phyloP scores from a whole-genome alignment of 2,113 vertebrate species.

The Nerophis lumbriciformis region DNA sequence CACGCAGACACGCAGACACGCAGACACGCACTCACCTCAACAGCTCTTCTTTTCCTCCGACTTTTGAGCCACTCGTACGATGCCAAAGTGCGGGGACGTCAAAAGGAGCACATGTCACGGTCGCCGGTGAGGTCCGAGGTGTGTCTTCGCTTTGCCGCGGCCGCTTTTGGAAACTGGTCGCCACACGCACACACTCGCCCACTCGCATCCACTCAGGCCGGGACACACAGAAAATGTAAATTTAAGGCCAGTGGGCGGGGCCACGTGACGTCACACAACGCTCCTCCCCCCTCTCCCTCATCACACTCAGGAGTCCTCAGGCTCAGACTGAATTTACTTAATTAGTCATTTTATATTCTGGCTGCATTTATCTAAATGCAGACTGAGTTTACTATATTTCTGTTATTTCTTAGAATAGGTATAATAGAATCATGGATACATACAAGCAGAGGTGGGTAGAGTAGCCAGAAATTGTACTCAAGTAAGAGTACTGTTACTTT shows the following conservation, averaged over 20 bases:
- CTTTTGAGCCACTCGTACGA: constrained; percentile 43
- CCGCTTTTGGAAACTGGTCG: constrained; percentile 49
- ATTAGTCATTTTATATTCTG: too few relatives aligned
- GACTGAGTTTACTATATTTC: too few relatives aligned
- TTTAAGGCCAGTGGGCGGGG: constrained; percentile 54
- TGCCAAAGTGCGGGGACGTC: constrained; percentile 43
- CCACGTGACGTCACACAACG: constrained; percentile 39
- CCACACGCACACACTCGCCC: constrained; percentile 18
- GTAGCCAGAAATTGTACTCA: too few relatives aligned
- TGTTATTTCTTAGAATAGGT: too few relatives aligned
- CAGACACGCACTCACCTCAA: constrained; percentile 58
- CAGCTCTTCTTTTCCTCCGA: constrained; percentile 51
- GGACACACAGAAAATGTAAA: constrained; percentile 72
- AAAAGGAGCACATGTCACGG: constrained; percentile 37
- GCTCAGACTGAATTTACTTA: too few relatives aligned
- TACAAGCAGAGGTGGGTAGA: too few relatives aligned
- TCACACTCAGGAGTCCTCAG: constrained; percentile 6
- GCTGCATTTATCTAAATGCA: too few relatives aligned
- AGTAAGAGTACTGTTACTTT: too few relatives aligned
- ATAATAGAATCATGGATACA: too few relatives aligned
- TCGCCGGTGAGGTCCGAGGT: constrained; percentile 57
- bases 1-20: constrained; percentile 24
- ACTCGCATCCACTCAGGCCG: constrained; percentile 31
- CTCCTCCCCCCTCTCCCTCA: constrained; percentile 28
- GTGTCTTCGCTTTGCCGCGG: constrained; percentile 47